Conservation (phyloP, 1,140 invertebrate species). For the Drosophila bocqueti region DNA sequence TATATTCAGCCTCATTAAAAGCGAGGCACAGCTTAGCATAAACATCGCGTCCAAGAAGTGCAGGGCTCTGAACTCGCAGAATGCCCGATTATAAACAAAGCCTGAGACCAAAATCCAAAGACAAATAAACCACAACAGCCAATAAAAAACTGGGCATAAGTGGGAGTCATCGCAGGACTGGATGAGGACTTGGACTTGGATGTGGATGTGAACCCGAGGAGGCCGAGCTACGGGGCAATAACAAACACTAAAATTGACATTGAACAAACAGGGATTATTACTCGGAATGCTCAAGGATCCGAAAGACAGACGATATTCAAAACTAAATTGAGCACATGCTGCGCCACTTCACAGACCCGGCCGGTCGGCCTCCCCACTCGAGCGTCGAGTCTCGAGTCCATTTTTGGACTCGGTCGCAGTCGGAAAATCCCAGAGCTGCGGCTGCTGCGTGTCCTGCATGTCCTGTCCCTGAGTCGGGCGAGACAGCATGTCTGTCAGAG, state of each 20-base stretch:
- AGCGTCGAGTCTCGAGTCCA: conserved; percentile 22
- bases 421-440: conserved; percentile 9
- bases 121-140: conserved; percentile 58
- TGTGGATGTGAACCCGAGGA: not conserved
- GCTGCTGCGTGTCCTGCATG: conserved; percentile 22
- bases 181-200: not conserved
- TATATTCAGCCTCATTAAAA: conserved; percentile 23
- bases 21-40: conserved; percentile 26
- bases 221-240: conserved; percentile 4
- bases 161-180: conserved; percentile 30
- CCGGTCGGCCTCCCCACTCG: conserved; percentile 28
- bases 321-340: conserved; percentile 77
- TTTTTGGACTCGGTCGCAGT: conserved; percentile 18
- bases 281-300: conserved; percentile 44
- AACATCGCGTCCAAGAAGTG: conserved; percentile 35
- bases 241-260: conserved; percentile 70
- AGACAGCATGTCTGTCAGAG: conserved; percentile 78
- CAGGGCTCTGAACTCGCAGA: conserved; percentile 29
- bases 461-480: conserved; percentile 26
- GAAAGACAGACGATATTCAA: conserved; percentile 51
- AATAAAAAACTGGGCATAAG: conserved; percentile 56
- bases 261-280: conserved; percentile 69
- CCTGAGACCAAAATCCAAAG: conserved; percentile 46
- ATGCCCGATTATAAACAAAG: conserved; percentile 66
- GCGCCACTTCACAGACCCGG: conserved; percentile 57